These are phyloP conservation scores for Lichenostomus cassidix DNA, from an alignment of 2,113 vertebrate genomes.

Conservation along the genomic window DNA sequence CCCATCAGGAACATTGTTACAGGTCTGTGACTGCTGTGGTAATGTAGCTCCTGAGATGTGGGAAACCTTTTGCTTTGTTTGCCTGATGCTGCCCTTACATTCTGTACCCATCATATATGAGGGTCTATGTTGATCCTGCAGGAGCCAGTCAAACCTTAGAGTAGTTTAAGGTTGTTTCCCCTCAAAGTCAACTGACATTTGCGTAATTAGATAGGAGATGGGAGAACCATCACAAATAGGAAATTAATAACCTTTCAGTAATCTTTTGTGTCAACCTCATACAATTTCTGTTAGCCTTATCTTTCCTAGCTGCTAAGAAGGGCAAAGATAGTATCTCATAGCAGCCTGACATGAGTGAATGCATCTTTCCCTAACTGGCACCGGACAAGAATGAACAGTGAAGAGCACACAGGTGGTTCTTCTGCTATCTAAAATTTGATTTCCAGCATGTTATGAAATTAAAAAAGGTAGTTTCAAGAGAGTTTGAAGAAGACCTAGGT, in stretches of 20 bases:
- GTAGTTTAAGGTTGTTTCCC: not conserved
- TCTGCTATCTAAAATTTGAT: not conserved
- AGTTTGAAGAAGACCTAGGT: not conserved
- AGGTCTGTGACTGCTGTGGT: constrained; percentile 75
- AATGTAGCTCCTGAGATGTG: not conserved
- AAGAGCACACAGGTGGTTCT: not conserved
- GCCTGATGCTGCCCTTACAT: not conserved
- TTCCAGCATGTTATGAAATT: not conserved
- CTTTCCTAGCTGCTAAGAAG: not conserved
- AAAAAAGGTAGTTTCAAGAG: not conserved
- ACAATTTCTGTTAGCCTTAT: not conserved
- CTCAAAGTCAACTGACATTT: not conserved
- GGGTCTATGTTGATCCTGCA: not conserved
- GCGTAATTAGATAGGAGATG: not conserved
- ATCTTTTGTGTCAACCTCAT: not conserved
- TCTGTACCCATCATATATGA: accelerated
- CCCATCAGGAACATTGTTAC: constrained; percentile 92
- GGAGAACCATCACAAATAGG: not conserved
- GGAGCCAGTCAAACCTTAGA: not conserved
- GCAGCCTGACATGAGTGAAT: not conserved
- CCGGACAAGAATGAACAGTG: not conserved
- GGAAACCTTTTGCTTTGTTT: not conserved
- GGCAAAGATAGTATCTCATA: not conserved
- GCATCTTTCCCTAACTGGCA: not conserved
- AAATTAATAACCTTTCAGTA: not conserved